Evolutionary conservation across 2,797 vertebrate genomes (phyloP).

Genomic region (Bradypus variegatus): DNA sequence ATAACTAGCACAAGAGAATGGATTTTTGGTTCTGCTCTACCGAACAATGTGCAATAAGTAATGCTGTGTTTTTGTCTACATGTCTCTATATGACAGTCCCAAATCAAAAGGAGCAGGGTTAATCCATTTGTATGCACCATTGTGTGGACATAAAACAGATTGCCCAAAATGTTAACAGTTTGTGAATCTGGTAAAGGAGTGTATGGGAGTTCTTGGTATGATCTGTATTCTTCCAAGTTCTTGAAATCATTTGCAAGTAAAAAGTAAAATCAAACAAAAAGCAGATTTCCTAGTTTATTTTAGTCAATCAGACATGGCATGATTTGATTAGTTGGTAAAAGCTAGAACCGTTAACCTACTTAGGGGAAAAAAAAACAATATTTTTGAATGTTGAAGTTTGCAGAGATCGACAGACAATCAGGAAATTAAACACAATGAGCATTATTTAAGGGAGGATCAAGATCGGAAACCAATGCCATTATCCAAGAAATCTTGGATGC

Average conservation of each 20-base stretch:
- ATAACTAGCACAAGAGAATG: background rate
- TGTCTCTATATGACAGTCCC: background rate
- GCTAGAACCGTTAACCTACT: background rate
- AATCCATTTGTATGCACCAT: background rate
- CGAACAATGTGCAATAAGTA: background rate
- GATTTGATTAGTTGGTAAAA: conserved; percentile 4
- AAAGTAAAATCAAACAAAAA: background rate
- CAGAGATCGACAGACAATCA: background rate
- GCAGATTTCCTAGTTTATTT: conserved; percentile 2
- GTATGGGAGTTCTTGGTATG: background rate
- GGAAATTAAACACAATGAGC: background rate
- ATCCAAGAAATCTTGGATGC: background rate
- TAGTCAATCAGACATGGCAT: background rate
- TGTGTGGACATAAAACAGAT: background rate
- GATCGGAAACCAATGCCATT: background rate
- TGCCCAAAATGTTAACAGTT: background rate
- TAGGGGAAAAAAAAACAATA: background rate
- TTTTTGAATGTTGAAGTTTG: background rate
- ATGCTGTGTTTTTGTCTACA: background rate
- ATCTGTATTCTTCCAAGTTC: background rate
- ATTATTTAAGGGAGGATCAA: background rate
- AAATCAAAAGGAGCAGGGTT: background rate
- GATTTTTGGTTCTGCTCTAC: background rate
- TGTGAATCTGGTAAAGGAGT: background rate
- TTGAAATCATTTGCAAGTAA: conserved; percentile 27